Base-by-base conservation (phyloP, 2,113 vertebrate species). In the Eudyptes chrysolophus region DNA sequence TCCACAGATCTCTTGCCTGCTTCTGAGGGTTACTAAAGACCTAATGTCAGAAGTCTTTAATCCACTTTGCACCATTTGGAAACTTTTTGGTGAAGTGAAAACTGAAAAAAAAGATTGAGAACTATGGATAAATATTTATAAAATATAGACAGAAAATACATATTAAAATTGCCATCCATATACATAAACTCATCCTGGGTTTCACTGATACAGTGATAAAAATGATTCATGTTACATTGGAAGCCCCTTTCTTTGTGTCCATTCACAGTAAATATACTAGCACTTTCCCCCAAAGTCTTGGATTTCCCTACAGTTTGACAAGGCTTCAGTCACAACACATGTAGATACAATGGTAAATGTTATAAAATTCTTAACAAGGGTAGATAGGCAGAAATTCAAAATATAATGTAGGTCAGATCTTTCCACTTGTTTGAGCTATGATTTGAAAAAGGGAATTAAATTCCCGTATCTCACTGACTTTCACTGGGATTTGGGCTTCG, bases 371-470 rank as follows among this genome's bases (percentile, higher is more conserved):
- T 75, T 89, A 78, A 60, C n/a, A 58, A 64, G 19, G 4, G 11
- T 52, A 70, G 32, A 30, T 29, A 95, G 51, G 26, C 46, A 94
- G 71, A 94, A 95, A 89, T 66, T 79, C 29, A 87, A 94, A 92
- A 78, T 60, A 64, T 68, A 64, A 84, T 52, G 24, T 92, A 89
- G 84, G 74, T 93, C 75, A 77, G 26, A 84, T 70, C 65, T 90
- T 77, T 74, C 42, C 61, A 78, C 48, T 90, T 77, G 62, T 88
- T 92, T 58, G 62, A 87, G 48, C 62, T 77, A 16, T 44, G 78
- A 94, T 79, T 93, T 82, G 46, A 61, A 87, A 69, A 85, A 66
- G n/a, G n/a, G 57, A 96, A 87, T 72, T 88, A 54, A 89, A 94
- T 92, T 94, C 84, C 89, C 78, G 34, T 51, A 62, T 95, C 84